Evolutionary conservation across 2,888 invertebrate species (phyloP).

Genomic region (Coelinius sp.): DNA sequence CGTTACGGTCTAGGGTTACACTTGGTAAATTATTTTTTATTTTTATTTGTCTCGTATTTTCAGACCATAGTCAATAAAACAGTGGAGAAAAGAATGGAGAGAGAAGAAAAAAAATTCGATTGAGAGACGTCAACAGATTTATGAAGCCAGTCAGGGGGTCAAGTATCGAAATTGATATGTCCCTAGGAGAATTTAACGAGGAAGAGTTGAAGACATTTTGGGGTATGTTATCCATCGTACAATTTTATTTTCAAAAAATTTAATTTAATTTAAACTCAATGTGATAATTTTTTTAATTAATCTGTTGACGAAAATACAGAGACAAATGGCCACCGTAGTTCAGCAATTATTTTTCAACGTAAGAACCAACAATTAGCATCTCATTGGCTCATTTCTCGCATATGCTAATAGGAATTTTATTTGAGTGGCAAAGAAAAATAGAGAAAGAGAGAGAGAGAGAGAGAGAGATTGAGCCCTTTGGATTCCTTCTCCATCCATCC

Average conservation of each 20-base stretch:
- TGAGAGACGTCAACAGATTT: conserved; percentile 37
- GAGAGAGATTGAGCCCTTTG: conserved; percentile 47
- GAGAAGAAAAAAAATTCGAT: conserved; percentile 10
- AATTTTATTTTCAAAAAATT: no score
- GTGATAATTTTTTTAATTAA: neutral
- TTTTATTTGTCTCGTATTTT: neutral
- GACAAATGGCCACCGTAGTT: conserved; percentile 2
- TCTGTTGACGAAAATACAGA: neutral
- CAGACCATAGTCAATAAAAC: neutral
- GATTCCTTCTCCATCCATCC: conserved; percentile 33
- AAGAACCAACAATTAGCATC: conserved; percentile 67
- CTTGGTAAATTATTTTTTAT: neutral
- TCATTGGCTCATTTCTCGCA: conserved; percentile 66
- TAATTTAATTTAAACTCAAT: no score
- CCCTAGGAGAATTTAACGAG: conserved; percentile 33
- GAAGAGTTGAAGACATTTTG: conserved; percentile 20
- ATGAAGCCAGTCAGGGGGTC: conserved; percentile 35
- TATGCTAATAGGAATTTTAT: conserved; percentile 66
- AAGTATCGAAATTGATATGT: conserved; percentile 43
- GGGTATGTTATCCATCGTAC: no score
- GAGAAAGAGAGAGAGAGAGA: conserved; percentile 29
- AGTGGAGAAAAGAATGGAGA: neutral
- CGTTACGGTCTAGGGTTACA: conserved; percentile 42
- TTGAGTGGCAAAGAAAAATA: conserved; percentile 44
- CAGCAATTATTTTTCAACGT: conserved; percentile 61